Base-by-base conservation (phyloP, 2,888 invertebrate species). In the Trichogramma dendrolimi region DNA sequence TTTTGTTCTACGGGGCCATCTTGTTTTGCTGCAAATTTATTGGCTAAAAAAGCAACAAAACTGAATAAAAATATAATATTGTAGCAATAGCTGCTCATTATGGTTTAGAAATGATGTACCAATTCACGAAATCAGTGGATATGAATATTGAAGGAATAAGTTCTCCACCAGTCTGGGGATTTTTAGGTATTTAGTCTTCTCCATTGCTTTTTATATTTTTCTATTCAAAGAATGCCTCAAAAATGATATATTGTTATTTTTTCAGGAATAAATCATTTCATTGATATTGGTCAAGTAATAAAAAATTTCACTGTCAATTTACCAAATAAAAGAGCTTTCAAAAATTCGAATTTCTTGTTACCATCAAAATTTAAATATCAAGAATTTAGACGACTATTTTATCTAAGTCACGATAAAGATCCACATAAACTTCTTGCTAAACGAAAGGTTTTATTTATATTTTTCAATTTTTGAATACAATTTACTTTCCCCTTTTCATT, bases 161-260 rank as follows among this genome's bases (percentile, higher is more conserved):
- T 70, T 84, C 83, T 60, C 84, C 86, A 6, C 85, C 86, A 42
- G 85, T 87, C 5, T 87, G 86, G 86, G 87, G 87, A 6, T 86
- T 83, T 67, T 79, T 84, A 50, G 73, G 73, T 70, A 53, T 8
- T 4, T 41, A 38, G 27, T 27, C 27, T 27, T 27, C 27, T 27
- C 27, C 27, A 40, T 7, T 4, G 41, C 2, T 14, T 6, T n/a
- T 14, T 14, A 39, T 6, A 47, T 40, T 52, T 6, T 10, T 44
- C 7, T 55, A 27, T 46, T 42, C 49, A 42, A 1, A 27, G 51
- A 40, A 47, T n/a, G 8, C 40, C 6, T 14, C 10, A 10, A 57
- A 49, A 58, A 38, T n/a, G 50, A 55, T 14, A 44, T 58, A 41
- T 53, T 44, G 40, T 46, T 10, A 2, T 46, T 10, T 46, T 10